Conservation (phyloP, 2,113 vertebrate species). For the Sialia sialis region DNA sequence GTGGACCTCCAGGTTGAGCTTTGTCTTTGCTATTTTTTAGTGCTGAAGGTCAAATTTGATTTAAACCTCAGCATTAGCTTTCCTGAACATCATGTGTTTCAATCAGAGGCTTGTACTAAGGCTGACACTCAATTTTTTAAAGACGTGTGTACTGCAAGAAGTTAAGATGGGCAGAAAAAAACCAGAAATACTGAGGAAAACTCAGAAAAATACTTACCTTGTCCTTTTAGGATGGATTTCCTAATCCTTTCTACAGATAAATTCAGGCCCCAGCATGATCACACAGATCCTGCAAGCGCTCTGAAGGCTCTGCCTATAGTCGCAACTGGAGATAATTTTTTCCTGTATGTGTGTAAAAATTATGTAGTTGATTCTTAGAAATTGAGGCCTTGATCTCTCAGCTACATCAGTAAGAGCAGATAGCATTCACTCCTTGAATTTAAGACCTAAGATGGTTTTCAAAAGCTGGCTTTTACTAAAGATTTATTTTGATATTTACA, state of each 20-base stretch:
- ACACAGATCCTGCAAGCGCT: accelerated
- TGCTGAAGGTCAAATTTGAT: not conserved
- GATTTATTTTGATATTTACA: not conserved
- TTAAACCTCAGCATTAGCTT: not conserved
- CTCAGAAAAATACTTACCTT: not conserved
- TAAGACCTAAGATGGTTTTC: not conserved
- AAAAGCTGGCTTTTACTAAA: not conserved
- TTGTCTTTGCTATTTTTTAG: not conserved
- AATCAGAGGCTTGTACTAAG: not conserved
- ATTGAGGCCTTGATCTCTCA: not conserved
- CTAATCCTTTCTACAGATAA: not conserved
- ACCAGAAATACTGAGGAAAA: not conserved
- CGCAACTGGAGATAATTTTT: not conserved
- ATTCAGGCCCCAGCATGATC: not conserved
- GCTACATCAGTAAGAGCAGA: not conserved
- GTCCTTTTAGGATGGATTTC: not conserved
- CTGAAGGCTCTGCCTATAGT: not conserved
- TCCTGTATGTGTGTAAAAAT: not conserved
- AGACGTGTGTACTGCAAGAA: not conserved
- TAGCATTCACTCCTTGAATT: not conserved
- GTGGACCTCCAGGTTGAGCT: not conserved
- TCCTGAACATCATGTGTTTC: not conserved
- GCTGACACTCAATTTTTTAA: not conserved
- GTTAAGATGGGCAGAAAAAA: not conserved
- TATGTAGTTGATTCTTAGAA: not conserved